Percentiles rank a stretch among this genome's conserved stretches.
phyloP scores from a whole-genome alignment of 2,113 vertebrate species.

The Tenrec ecaudatus region DNA sequence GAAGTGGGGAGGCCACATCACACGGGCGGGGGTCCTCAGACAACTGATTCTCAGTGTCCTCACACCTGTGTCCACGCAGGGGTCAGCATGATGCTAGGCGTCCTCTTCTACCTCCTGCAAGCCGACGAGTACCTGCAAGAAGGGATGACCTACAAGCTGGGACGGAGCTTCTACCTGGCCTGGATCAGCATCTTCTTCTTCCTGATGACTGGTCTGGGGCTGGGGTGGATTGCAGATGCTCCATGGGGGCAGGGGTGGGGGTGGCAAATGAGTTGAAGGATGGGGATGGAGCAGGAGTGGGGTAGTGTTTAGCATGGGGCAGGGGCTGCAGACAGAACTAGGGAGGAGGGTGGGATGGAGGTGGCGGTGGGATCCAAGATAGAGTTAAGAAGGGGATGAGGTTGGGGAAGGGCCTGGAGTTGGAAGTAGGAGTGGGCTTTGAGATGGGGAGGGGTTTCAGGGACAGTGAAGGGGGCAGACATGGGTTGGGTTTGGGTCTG shows the following conservation, averaged over 20 bases:
- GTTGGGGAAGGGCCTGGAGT: not conserved
- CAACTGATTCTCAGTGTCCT: not conserved
- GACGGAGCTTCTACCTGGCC: slow-evolving; percentile 73
- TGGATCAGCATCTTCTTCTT: slow-evolving; percentile 66
- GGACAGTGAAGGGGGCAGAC: not conserved
- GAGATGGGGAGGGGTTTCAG: too few relatives aligned
- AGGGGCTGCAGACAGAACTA: not conserved
- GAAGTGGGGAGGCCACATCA: too few relatives aligned
- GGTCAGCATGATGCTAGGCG: slow-evolving; percentile 14
- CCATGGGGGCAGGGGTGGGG: not conserved
- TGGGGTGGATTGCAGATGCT: not conserved
- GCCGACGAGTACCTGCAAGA: slow-evolving; percentile 58
- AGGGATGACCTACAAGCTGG: slow-evolving; percentile 75
- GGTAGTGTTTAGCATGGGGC: not conserved
- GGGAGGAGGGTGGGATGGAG: not conserved
- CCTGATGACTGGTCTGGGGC: slow-evolving; percentile 59
- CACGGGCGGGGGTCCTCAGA: not conserved
- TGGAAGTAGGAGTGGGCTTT: not conserved
- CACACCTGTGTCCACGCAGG: slow-evolving; percentile 32
- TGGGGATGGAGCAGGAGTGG: not conserved
- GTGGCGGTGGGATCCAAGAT: not conserved
- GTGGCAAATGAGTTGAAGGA: not conserved
- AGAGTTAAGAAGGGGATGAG: not conserved
- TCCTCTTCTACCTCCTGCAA: slow-evolving; percentile 78
- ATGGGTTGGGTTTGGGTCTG: not conserved